Base-by-base conservation (phyloP, 2,888 invertebrate species). In the Ptycholaimellus sp. region DNA sequence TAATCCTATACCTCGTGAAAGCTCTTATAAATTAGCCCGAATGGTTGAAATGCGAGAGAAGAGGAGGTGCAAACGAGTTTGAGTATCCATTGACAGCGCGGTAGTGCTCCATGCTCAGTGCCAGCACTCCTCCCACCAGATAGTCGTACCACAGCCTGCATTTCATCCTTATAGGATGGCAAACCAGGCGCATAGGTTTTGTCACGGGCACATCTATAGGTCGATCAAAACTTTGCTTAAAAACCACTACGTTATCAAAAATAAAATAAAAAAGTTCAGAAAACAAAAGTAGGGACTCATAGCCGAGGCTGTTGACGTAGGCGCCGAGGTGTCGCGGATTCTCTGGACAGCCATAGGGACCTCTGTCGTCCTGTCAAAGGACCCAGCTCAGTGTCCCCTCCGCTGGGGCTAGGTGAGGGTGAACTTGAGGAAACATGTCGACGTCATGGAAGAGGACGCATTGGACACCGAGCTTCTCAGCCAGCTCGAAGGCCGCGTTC, bases 1-100 rank as follows among this genome's bases (percentile, higher is more conserved):
- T n/a, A n/a, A n/a, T n/a, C n/a, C n/a, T n/a, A n/a, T n/a, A n/a
- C n/a, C n/a, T n/a, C n/a, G n/a, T n/a, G n/a, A n/a, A n/a, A n/a
- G n/a, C n/a, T n/a, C n/a, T n/a, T n/a, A n/a, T n/a, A n/a, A n/a
- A n/a, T n/a, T n/a, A n/a, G n/a, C n/a, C n/a, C n/a, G n/a, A n/a
- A n/a, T n/a, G n/a, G n/a, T n/a, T n/a, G n/a, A n/a, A n/a, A n/a
- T n/a, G n/a, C n/a, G n/a, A n/a, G n/a, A n/a, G n/a, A n/a, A n/a
- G n/a, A 30, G n/a, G n/a, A n/a, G n/a, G n/a, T n/a, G n/a, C n/a
- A n/a, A 59, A 61, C 21, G 57, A 52, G 43, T 66, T 66, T 16
- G 63, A 60, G 44, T 61, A 65, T 13, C 66, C 66, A 43, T 66
- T 66, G 22, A 65, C 57, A 13, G 48, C 47, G n/a, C 50, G 43